Evolutionary conservation across 2,797 vertebrate genomes (phyloP), one percentile per base, ranked within the genome.

Genomic region (Synanceia verrucosa): DNA sequence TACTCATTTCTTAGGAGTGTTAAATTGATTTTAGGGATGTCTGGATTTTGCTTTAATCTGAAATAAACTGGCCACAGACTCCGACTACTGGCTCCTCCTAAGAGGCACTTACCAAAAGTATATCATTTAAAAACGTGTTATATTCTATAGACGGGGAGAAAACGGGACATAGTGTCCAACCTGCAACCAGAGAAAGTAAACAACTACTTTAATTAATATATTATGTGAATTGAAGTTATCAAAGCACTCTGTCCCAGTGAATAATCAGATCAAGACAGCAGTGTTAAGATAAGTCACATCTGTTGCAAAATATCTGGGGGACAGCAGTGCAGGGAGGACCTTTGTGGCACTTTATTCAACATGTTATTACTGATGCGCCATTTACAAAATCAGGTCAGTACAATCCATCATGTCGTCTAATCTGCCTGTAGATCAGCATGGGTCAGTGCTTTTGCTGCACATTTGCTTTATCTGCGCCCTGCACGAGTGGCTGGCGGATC

Each of bases 1-100:
- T 86, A 90, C 74, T 92, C 77, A 89, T 89, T 86, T 86, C 83
- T 89, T 89, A 90, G 88, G 76, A 86, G 83, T 85, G 82, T 82
- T 89, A 83, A 89, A 91, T 92, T 87, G 90, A 94, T 92, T 91
- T 90, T 86, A 83, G 56, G 46, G 86, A 89, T 56, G 81, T 84
- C 81, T 83, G 73, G 69, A 48, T 79, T 83, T 86, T 72, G 79
- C 85, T 81, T 86, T 85, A 87, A 89, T 90, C 83, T 84, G 67
- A 72, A 81, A 86, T 82, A 79, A 65, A 76, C 69, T 70, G 65
- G 55, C 76, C 52, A 65, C 48, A 82, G 56, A 66, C 68, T 70
- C 50, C 63, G 81, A 70, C 77, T 65, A 52, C 36, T 55, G 73
- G 77, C 80, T 63, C 59, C 48, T 68, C 84, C 51, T 67, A 37